A percentile compares a stretch with the other conserved stretches of the same genome.
Conservation (phyloP, 2,797 vertebrate genomes). For the Sus cebifrons region DNA sequence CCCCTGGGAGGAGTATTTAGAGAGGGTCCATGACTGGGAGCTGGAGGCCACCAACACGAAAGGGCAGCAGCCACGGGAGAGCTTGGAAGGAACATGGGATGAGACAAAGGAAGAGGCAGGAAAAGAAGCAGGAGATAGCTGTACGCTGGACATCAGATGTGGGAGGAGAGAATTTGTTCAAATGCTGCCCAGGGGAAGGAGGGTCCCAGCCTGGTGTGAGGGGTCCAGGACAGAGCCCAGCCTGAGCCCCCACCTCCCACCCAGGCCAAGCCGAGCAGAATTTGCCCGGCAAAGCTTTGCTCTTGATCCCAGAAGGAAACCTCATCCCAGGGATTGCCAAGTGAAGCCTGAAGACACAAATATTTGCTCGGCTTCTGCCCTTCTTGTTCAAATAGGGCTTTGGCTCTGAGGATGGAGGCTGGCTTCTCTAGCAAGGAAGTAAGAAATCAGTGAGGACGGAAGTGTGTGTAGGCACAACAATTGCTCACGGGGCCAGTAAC, state of each 20-base stretch:
- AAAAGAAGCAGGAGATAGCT: too few species aligned
- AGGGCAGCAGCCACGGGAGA: neutral
- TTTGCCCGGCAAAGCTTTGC: neutral
- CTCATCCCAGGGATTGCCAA: constrained; percentile 82
- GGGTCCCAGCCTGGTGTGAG: neutral
- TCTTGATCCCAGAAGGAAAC: constrained; percentile 84
- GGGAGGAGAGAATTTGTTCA: neutral
- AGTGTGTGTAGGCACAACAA: neutral
- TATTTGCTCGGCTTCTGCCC: constrained; percentile 90
- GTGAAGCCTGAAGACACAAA: constrained; percentile 86
- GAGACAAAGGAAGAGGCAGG: neutral
- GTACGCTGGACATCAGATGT: neutral
- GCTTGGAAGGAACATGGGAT: neutral
- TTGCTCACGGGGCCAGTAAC: constrained; percentile 16
- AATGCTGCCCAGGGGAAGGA: neutral
- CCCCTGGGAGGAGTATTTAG: neutral
- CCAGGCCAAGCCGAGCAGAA: neutral
- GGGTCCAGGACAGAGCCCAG: neutral
- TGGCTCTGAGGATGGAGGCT: constrained; percentile 38
- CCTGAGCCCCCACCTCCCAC: neutral
- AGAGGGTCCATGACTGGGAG: neutral
- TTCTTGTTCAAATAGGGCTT: constrained; percentile 89
- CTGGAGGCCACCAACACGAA: neutral
- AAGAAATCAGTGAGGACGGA: constrained; percentile 76
- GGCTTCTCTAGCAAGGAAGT: neutral